phyloP scores from a whole-genome alignment of 2,113 vertebrate genomes.

The Nipponia nippon region DNA sequence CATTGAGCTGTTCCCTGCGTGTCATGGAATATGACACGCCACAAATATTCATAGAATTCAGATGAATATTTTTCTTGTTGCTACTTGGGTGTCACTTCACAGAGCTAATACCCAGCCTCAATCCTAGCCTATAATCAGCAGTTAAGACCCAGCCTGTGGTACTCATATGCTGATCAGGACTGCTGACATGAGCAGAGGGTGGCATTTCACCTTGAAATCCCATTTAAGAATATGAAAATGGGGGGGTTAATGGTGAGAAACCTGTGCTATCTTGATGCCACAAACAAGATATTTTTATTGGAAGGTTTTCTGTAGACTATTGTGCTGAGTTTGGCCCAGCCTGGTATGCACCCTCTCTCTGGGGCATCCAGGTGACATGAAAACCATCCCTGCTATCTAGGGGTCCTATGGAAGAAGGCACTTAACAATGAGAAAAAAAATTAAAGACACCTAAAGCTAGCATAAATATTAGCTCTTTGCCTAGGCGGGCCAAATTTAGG shows the following conservation, averaged over 20 bases:
- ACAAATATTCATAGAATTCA: slow-evolving; percentile 16
- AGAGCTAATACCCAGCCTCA: not conserved
- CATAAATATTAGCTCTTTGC: not conserved
- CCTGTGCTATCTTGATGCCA: not conserved
- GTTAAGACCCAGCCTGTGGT: not conserved
- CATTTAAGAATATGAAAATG: not conserved
- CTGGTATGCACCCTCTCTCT: not conserved
- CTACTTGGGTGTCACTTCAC: not conserved
- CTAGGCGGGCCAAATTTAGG: not conserved
- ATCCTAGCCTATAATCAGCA: not conserved
- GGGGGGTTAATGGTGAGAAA: not conserved
- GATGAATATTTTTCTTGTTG: not conserved
- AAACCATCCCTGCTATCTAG: not conserved
- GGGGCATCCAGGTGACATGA: not conserved
- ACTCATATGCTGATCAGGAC: not conserved
- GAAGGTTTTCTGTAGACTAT: not conserved
- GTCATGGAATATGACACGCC: not conserved
- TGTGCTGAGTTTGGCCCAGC: not conserved
- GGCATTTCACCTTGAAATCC: not conserved
- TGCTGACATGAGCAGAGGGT: not conserved
- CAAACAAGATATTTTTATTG: not conserved
- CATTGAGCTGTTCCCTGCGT: not conserved
- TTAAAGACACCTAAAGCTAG: not conserved
- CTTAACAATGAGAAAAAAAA: not conserved
- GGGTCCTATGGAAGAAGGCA: not conserved